A percentile compares a stretch with the other conserved stretches of the same genome.
phyloP scores from a whole-genome alignment of 2,797 vertebrate genomes.

The Pristis pectinata region DNA sequence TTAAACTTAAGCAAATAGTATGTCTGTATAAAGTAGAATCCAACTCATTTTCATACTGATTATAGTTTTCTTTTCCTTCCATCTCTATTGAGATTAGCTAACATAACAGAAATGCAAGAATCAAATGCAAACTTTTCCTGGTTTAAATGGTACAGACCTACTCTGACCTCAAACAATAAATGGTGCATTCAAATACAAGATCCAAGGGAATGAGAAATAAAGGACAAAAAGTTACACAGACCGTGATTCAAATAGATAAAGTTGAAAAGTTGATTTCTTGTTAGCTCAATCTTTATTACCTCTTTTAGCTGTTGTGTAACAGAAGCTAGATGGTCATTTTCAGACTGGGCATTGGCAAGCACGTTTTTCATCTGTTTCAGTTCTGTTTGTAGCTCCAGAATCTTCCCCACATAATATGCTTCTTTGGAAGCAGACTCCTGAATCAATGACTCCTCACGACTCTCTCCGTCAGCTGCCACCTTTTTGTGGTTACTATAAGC shows the following conservation, averaged over 20 bases:
- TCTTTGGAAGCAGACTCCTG: conserved; percentile 90
- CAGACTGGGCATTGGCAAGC: conserved; percentile 82
- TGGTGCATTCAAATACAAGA: neutral
- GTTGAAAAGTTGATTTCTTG: neutral
- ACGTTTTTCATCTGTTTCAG: conserved; percentile 78
- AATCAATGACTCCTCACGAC: conserved; percentile 87
- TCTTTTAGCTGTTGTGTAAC: conserved; percentile 81
- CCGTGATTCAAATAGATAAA: neutral
- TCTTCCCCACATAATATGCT: conserved; percentile 86
- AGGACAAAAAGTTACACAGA: neutral
- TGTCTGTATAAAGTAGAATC: neutral
- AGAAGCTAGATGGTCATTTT: conserved; percentile 81
- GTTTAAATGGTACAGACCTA: neutral
- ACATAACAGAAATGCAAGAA: neutral
- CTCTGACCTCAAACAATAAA: neutral
- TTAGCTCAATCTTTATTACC: conserved; percentile 54
- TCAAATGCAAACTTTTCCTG: neutral
- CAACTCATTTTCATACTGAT: neutral
- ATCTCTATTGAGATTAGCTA: neutral
- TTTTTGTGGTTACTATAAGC: conserved; percentile 91
- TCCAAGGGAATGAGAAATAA: neutral
- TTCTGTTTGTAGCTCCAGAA: conserved; percentile 84
- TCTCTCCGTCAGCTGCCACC: conserved; percentile 88
- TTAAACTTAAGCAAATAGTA: neutral
- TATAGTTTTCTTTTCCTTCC: neutral